These are phyloP conservation scores for Anguilla megastoma DNA, from an alignment of 2,797 vertebrate genomes.

Conservation along the genomic window DNA sequence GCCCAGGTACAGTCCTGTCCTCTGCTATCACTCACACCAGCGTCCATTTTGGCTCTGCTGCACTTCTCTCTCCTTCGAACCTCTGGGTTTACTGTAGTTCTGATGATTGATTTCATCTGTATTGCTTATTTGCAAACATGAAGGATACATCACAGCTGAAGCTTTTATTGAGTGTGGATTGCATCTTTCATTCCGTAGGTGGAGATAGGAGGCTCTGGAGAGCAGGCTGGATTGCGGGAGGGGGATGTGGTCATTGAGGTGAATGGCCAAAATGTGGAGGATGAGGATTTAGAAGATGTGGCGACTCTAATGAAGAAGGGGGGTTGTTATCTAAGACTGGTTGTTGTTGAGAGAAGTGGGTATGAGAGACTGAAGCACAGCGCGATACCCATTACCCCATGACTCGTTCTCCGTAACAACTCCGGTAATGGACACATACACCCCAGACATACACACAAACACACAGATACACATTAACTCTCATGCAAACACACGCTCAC, in stretches of 20 bases:
- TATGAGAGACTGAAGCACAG: slow-evolving; percentile 46
- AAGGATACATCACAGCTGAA: not conserved
- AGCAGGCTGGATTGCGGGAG: slow-evolving; percentile 65
- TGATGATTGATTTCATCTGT: not conserved
- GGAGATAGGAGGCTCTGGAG: slow-evolving; percentile 61
- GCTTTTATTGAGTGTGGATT: not conserved
- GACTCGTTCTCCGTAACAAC: slow-evolving; percentile 28
- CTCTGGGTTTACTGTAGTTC: not conserved
- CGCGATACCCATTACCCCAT: slow-evolving; percentile 34
- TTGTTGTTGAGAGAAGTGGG: slow-evolving; percentile 53
- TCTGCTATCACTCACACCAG: not conserved
- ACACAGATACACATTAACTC: not conserved
- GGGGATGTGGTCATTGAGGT: slow-evolving; percentile 74
- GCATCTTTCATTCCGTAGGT: slow-evolving; percentile 58
- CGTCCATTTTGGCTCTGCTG: not conserved
- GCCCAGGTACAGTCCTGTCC: slow-evolving; percentile 63
- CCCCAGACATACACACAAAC: not conserved
- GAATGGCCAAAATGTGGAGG: slow-evolving; percentile 71
- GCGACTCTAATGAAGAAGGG: slow-evolving; percentile 62
- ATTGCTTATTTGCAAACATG: not conserved
- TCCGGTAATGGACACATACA: slow-evolving; percentile 49
- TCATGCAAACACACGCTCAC: not conserved
- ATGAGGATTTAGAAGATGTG: slow-evolving; percentile 63
- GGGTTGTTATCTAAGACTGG: slow-evolving; percentile 53
- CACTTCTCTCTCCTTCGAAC: not conserved